Percentiles rank a stretch among this genome's conserved stretches.
Evolutionary conservation across 2,797 vertebrate species (phyloP).

Genomic region (Pyrocephalus nanus): DNA sequence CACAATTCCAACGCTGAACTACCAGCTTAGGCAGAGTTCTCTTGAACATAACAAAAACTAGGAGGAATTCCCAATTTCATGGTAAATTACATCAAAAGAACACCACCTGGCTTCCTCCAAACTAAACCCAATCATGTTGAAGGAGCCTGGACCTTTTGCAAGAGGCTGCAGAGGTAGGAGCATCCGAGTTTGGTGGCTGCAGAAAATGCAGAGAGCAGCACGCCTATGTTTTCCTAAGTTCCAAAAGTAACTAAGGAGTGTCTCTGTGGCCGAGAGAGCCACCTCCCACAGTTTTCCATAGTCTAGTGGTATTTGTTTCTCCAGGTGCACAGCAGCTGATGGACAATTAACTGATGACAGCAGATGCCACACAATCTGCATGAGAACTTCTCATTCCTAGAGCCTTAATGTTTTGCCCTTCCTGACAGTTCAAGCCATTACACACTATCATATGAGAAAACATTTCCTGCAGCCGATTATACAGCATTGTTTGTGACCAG

Average conservation of each 20-base stretch:
- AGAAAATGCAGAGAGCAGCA: neutral
- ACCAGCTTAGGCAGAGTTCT: neutral
- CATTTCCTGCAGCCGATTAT: slow-evolving; percentile 55
- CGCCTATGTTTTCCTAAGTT: neutral
- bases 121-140: fast-evolving
- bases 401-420: neutral
- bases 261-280: neutral
- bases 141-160: neutral
- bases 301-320: neutral
- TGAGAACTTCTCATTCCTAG: neutral
- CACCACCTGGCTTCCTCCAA: neutral
- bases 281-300: neutral
- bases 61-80: neutral
- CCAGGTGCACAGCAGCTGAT: neutral
- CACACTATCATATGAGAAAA: slow-evolving; percentile 24
- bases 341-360: neutral
- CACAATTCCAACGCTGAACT: neutral
- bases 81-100: neutral
- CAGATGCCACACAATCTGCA: neutral
- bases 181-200: neutral
- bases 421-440: neutral
- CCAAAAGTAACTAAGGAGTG: neutral
- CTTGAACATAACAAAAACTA: neutral
- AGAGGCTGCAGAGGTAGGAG: neutral
- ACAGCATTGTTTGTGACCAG: neutral